phyloP scores from a whole-genome alignment of 2,113 vertebrate genomes.

The Octodon degus region DNA sequence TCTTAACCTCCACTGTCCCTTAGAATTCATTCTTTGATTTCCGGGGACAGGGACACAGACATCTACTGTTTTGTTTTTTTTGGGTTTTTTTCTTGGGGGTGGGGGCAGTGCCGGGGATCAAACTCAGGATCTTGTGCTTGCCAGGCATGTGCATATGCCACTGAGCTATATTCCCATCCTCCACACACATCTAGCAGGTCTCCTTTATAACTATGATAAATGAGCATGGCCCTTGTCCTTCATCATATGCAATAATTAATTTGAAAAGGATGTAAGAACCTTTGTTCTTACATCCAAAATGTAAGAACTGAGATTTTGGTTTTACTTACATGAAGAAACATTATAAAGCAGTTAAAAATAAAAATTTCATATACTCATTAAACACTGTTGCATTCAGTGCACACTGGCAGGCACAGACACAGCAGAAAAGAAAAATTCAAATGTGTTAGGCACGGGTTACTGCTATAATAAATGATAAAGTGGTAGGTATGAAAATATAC shows the following conservation, averaged over 20 bases:
- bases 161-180: too few species aligned
- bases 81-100: too few species aligned
- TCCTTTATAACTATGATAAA: not conserved
- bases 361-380: conserved; percentile 24
- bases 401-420: not conserved
- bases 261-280: not conserved
- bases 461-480: not conserved
- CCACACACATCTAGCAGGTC: not conserved
- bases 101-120: too few species aligned
- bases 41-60: not conserved
- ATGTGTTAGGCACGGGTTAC: not conserved
- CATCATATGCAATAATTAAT: not conserved
- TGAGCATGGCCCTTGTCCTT: not conserved
- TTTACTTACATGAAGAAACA: not conserved
- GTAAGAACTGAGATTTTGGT: not conserved
- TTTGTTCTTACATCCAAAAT: not conserved
- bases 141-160: too few species aligned
- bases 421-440: not conserved
- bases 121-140: too few species aligned
- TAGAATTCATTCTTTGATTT: not conserved
- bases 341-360: not conserved
- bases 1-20: not conserved
- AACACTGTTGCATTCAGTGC: not conserved
- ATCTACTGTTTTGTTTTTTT: not conserved
- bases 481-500: not conserved